Percentiles rank a stretch among this genome's conserved stretches.
Conservation (phyloP, 1,140 invertebrate species). For the Helicoverpa armigera region DNA sequence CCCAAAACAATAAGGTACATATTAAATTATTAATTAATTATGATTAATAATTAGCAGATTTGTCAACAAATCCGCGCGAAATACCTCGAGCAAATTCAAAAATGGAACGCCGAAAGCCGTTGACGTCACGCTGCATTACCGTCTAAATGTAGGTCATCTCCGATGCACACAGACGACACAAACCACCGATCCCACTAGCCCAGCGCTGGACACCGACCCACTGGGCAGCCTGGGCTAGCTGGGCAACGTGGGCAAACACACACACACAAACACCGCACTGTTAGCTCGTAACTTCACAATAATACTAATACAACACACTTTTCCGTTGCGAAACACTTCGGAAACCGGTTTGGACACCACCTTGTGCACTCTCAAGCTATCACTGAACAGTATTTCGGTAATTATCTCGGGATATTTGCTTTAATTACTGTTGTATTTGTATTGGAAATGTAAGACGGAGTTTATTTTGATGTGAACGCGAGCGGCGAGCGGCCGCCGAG, state of each 20-base stretch:
- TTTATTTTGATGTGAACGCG: conserved; percentile 51
- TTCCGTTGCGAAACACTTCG: conserved; percentile 27
- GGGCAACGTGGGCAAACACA: conserved; percentile 10
- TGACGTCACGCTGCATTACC: conserved; percentile 48
- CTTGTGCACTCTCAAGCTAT: not conserved
- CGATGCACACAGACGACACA: conserved; percentile 8
- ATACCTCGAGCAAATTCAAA: conserved; percentile 36
- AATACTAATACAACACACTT: conserved; percentile 28
- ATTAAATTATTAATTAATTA: not conserved
- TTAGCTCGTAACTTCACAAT: conserved; percentile 34
- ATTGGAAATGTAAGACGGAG: not conserved
- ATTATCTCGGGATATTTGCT: not conserved
- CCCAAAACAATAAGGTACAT: not conserved
- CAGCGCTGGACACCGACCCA: not conserved
- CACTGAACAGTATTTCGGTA: not conserved
- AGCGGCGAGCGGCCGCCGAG: conserved; percentile 42
- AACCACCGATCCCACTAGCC: not conserved
- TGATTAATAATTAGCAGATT: not conserved
- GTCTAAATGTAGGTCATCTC: conserved; percentile 41
- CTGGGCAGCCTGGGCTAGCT: not conserved
- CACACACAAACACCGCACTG: not conserved
- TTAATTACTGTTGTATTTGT: conserved; percentile 12
- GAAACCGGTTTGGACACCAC: conserved; percentile 15
- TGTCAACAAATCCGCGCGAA: conserved; percentile 10
- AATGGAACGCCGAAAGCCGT: conserved; percentile 40